Evolutionary conservation across 1,140 invertebrate genomes (phyloP).

Genomic region (Drosophila triauraria): DNA sequence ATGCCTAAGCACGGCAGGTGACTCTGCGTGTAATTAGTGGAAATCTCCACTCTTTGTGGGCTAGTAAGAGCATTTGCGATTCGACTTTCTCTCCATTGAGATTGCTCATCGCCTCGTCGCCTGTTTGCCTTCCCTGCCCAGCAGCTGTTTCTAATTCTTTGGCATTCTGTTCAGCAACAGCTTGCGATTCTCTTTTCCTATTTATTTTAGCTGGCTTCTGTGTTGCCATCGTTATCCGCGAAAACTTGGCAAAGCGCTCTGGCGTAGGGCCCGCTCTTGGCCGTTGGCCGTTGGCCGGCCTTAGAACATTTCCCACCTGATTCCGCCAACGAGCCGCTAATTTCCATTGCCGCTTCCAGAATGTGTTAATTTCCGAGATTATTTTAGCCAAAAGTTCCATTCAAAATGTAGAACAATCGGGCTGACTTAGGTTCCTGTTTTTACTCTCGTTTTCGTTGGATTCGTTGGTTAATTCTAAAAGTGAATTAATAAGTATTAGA

Average conservation of each 20-base stretch:
- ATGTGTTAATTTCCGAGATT: slow-evolving; percentile 51
- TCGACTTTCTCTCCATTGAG: neutral
- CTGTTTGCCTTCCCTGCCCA: slow-evolving; percentile 30
- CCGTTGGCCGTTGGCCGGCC: neutral
- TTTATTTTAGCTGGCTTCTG: slow-evolving; percentile 43
- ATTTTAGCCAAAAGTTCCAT: slow-evolving; percentile 8
- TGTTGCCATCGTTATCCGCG: slow-evolving; percentile 33
- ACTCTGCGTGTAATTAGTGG: neutral
- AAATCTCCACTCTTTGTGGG: neutral
- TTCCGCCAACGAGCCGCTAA: slow-evolving; percentile 70
- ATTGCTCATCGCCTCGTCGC: slow-evolving; percentile 3
- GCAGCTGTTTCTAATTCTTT: slow-evolving; percentile 58
- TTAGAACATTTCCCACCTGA: slow-evolving; percentile 41
- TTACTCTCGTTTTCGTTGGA: slow-evolving; percentile 1
- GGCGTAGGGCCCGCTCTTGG: slow-evolving; percentile 15
- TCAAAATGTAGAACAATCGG: neutral
- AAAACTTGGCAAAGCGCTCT: slow-evolving; percentile 24
- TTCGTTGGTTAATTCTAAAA: too few species aligned
- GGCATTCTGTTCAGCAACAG: slow-evolving; percentile 38
- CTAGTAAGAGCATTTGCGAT: slow-evolving; percentile 8
- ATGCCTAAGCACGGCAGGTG: neutral
- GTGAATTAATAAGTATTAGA: too few species aligned
- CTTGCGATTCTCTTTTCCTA: slow-evolving; percentile 42
- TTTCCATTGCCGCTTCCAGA: slow-evolving; percentile 40
- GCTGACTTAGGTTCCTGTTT: neutral